Percentiles rank a stretch among this genome's conserved stretches.
Conservation (phyloP, 2,113 vertebrate species). For the Chiloscyllium plagiosum region DNA sequence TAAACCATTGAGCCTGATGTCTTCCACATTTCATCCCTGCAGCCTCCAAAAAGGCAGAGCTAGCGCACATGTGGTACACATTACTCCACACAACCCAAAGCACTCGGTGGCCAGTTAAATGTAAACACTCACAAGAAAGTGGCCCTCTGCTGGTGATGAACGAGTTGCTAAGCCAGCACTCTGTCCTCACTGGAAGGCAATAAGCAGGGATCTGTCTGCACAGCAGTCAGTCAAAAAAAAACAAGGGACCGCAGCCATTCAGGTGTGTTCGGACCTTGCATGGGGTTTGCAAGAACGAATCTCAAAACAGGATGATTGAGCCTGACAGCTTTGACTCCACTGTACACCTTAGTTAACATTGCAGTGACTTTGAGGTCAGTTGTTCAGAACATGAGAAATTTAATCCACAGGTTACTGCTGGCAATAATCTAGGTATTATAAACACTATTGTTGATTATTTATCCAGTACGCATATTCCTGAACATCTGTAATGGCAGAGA, state of each 20-base stretch:
- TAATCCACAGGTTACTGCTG: background rate
- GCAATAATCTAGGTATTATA: background rate
- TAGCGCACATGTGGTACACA: conserved; percentile 1
- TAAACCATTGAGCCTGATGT: conserved; percentile 23
- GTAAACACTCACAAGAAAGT: conserved; percentile 4
- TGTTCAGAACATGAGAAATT: background rate
- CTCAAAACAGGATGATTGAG: background rate
- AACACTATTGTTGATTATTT: background rate
- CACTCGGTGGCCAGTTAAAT: background rate
- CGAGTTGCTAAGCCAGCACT: background rate
- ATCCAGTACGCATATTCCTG: background rate
- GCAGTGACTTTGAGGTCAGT: background rate
- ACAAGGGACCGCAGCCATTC: background rate
- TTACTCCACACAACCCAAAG: background rate
- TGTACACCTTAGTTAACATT: background rate
- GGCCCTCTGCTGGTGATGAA: conserved; percentile 36
- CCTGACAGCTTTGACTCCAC: too few relatives aligned
- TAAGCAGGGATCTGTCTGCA: background rate
- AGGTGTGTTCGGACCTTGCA: background rate
- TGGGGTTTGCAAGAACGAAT: background rate
- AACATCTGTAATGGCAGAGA: background rate
- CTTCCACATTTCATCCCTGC: conserved; percentile 17
- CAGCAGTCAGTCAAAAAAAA: background rate
- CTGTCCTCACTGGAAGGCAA: background rate
- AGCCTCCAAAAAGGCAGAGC: background rate